Base-by-base conservation (phyloP, 2,888 invertebrate genomes). In the Vesta saturnalis region DNA sequence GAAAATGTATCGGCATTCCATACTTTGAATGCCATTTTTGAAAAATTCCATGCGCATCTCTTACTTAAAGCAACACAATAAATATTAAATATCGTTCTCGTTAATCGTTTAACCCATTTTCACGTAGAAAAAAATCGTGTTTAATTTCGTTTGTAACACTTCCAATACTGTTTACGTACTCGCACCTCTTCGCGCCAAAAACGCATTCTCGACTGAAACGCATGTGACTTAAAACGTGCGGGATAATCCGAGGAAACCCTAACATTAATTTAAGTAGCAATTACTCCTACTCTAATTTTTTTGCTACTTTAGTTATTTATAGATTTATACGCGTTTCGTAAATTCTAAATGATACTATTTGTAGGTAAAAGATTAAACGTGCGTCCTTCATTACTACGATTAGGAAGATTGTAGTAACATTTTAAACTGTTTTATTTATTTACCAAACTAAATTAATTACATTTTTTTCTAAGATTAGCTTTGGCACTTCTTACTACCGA, bases 291-390 rank as follows among this genome's bases (percentile, higher is more conserved):
- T 69, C 65, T 59, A 61, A 60, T 62, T 69, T 69, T 69, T 69
- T 66, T 58, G 58, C 55, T 61, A 62, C 55, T 62, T 22, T n/a
- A 43, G 67, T 72, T 76, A 76, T 74, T 72, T 73, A 69, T 76
- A 76, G 74, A 72, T 71, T 67, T 60, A 66, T 49, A 54, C 47
- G 62, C 54, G 57, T 57, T 61, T 59, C 52, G 62, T 66, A 66
- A 70, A 65, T 67, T 52, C 4, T n/a, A 63, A 66, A 73, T 70
- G 64, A 55, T 67, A 61, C 67, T 63, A 60, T 69, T 69, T 69
- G 68, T 62, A 59, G 66, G 56, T 52, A 18, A 49, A 18, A 30
- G 62, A 62, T 67, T 57, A 61, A 46, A 21, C 21, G 22, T 16
- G 18, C 30, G 23, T 8, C 23, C 3, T 23, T 3, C 3, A 23